These are phyloP conservation scores for Tringa solitaria DNA, from an alignment of 2,113 vertebrate genomes.

Conservation along the genomic window DNA sequence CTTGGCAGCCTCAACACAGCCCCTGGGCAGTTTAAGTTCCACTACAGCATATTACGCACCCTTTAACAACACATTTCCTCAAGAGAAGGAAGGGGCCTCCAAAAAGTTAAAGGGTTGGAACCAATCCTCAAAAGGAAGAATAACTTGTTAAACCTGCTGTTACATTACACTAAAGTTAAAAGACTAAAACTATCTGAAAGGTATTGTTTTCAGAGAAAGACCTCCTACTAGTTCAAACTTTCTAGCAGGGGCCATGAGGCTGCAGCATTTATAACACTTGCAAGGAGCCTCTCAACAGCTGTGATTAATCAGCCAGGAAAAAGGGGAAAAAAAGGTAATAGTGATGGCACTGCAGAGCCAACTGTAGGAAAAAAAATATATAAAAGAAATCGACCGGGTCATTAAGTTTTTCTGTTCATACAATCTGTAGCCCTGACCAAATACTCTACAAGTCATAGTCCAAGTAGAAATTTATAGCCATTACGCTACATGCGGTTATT, in stretches of 20 bases:
- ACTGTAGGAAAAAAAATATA: background rate
- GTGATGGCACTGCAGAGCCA: background rate
- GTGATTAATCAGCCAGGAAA: background rate
- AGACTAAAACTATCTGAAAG: background rate
- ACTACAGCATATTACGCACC: background rate
- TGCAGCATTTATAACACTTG: background rate
- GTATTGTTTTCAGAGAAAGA: background rate
- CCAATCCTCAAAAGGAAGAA: background rate
- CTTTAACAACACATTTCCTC: background rate
- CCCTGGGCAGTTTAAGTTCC: background rate
- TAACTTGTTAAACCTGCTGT: background rate
- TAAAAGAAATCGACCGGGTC: fast-evolving
- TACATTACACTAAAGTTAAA: background rate
- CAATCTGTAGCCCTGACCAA: background rate
- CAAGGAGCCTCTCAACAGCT: background rate
- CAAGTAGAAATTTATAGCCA: background rate
- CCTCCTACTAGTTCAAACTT: background rate
- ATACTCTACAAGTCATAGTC: background rate
- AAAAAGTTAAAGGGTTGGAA: background rate
- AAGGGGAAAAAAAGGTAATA: background rate
- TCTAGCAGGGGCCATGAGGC: fast-evolving
- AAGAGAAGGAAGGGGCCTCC: background rate
- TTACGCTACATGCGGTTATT: background rate
- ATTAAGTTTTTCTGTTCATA: background rate
- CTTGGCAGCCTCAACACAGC: background rate